phyloP scores from a whole-genome alignment of 2,113 vertebrate species.

The Chlorocebus sabaeus region DNA sequence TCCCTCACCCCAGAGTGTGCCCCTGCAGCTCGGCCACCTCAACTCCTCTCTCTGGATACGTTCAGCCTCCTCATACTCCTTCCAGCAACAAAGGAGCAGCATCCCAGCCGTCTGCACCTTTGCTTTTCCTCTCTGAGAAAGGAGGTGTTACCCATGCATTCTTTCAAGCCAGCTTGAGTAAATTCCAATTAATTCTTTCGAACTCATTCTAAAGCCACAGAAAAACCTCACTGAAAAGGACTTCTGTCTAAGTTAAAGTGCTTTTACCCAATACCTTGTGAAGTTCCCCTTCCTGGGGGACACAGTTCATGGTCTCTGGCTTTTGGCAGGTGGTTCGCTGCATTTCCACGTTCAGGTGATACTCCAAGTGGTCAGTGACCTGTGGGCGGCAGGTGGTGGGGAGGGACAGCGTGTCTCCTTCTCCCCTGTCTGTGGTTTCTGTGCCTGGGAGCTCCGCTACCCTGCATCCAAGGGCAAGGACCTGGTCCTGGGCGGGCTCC shows the following conservation, averaged over 20 bases:
- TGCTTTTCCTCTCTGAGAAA: neutral
- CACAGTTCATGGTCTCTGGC: neutral
- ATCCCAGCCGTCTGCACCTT: neutral
- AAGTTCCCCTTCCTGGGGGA: slow-evolving; percentile 27
- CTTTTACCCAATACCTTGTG: slow-evolving; percentile 36
- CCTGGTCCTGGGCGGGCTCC: neutral
- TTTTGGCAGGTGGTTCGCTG: slow-evolving; percentile 41
- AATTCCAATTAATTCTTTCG: neutral
- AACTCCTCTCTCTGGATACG: neutral
- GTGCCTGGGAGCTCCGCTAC: rapidly evolving
- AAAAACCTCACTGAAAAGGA: neutral
- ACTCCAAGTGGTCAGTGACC: slow-evolving; percentile 43
- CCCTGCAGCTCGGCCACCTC: neutral
- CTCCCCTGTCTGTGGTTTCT: neutral
- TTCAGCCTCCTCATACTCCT: neutral
- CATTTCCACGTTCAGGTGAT: slow-evolving; percentile 26
- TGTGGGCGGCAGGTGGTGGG: neutral
- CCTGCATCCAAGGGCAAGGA: neutral
- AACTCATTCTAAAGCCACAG: neutral
- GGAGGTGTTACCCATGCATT: neutral
- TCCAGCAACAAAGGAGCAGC: neutral
- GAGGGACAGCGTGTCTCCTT: neutral
- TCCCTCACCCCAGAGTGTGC: neutral
- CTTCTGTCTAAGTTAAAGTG: neutral
- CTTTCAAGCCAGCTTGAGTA: neutral